phyloP scores from a whole-genome alignment of 2,888 invertebrate species.

The Chrysodeixis includens region DNA sequence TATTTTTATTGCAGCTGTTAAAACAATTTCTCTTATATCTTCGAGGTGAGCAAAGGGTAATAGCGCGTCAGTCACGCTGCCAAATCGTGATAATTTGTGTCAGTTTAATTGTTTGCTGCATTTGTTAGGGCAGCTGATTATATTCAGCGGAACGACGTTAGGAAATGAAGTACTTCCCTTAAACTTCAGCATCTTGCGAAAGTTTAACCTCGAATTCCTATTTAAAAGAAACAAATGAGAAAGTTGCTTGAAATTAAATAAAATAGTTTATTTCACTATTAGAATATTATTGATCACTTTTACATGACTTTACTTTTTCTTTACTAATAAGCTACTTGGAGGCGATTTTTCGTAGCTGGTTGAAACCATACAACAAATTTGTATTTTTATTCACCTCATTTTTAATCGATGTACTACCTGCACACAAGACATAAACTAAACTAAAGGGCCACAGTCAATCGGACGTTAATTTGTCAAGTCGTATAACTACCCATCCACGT shows the following conservation, averaged over 20 bases:
- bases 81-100: slow-evolving; percentile 36
- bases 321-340: too few species aligned
- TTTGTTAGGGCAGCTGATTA: not conserved
- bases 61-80: slow-evolving; percentile 50
- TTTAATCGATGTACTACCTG: not conserved
- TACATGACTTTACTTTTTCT: too few species aligned
- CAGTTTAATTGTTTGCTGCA: slow-evolving; percentile 14
- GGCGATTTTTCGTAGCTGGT: too few species aligned
- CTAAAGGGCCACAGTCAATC: slow-evolving; percentile 26
- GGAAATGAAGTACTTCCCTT: not conserved
- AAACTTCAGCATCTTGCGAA: not conserved
- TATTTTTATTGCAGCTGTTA: slow-evolving; percentile 48
- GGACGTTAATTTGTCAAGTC: slow-evolving; percentile 35
- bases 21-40: slow-evolving; percentile 42
- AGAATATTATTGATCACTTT: too few species aligned
- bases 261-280: too few species aligned
- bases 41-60: slow-evolving; percentile 53
- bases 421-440: slow-evolving; percentile 12
- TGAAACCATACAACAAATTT: too few species aligned
- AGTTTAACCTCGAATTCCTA: not conserved
- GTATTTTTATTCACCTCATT: too few species aligned
- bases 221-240: too few species aligned
- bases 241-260: too few species aligned
- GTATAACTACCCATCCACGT: slow-evolving; percentile 27
- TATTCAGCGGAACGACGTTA: not conserved